phyloP scores from a whole-genome alignment of 2,888 invertebrate genomes.

The Lasioglossum vierecki region DNA sequence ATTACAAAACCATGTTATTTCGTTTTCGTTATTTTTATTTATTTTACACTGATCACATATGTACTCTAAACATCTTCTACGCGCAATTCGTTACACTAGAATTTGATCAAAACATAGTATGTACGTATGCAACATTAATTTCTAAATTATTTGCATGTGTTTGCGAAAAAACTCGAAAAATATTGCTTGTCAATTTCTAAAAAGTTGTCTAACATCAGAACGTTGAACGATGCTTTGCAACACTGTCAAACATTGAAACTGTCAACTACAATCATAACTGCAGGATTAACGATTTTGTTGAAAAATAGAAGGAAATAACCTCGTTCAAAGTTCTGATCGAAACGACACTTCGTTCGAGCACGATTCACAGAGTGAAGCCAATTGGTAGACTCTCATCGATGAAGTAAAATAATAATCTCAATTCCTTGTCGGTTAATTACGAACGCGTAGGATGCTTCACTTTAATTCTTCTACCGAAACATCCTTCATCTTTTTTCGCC shows the following conservation, averaged over 20 bases:
- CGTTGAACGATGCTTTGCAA: neutral
- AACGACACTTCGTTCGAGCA: neutral
- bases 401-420: slow-evolving; percentile 2
- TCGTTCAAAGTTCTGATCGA: neutral
- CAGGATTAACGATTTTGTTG: neutral
- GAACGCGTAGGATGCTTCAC: neutral
- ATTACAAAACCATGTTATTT: neutral
- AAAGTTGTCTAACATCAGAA: neutral
- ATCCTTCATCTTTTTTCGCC: neutral
- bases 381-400: neutral
- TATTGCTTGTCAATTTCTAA: neutral
- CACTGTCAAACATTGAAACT: neutral
- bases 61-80: slow-evolving; percentile 11
- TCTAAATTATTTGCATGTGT: neutral
- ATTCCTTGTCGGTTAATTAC: slow-evolving; percentile 5
- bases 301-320: neutral
- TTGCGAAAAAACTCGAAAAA: neutral
- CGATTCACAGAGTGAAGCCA: neutral
- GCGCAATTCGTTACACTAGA: slow-evolving; percentile 2
- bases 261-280: neutral
- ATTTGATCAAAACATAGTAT: neutral
- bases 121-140: neutral
- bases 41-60: neutral
- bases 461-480: neutral
- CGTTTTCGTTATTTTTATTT: neutral